Percentiles rank a stretch among this genome's conserved stretches.
phyloP scores from a whole-genome alignment of 2,888 invertebrate genomes.

The Orgyia antiqua region DNA sequence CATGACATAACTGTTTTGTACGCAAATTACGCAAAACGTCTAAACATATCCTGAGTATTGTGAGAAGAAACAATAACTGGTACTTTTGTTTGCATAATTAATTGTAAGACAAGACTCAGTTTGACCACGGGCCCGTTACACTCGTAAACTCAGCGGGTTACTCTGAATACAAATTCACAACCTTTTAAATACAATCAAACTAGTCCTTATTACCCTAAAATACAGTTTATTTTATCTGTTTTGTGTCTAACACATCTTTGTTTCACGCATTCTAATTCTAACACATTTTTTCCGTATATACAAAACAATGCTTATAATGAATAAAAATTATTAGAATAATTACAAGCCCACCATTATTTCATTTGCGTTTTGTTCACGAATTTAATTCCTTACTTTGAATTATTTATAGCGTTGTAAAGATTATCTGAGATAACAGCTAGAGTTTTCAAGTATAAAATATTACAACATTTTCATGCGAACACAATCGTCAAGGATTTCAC shows the following conservation, averaged over 20 bases:
- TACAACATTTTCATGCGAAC: not conserved
- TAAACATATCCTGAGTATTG: constrained; percentile 57
- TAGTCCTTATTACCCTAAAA: constrained; percentile 25
- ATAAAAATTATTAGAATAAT: constrained; percentile 42
- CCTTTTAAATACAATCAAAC: constrained; percentile 9
- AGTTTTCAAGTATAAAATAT: constrained; percentile 6
- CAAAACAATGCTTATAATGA: constrained; percentile 54
- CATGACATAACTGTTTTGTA: constrained; percentile 47
- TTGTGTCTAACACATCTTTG: constrained; percentile 31
- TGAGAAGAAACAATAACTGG: constrained; percentile 61
- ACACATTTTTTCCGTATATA: constrained; percentile 47
- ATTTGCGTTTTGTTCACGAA: constrained; percentile 43
- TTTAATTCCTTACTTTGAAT: constrained; percentile 25
- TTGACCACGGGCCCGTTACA: constrained; percentile 65
- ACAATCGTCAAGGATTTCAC: no score
- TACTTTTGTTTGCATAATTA: constrained; percentile 71
- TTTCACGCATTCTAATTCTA: constrained; percentile 57
- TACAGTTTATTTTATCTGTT: constrained; percentile 13
- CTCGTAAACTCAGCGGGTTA: constrained; percentile 60
- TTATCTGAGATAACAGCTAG: constrained; percentile 14
- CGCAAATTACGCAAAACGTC: constrained; percentile 72
- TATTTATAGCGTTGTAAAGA: constrained; percentile 23
- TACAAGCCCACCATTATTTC: constrained; percentile 37
- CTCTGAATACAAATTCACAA: constrained; percentile 33
- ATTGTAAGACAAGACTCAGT: constrained; percentile 53